Evolutionary conservation across 1,140 invertebrate species (phyloP).

Genomic region (Brachionus calyciflorus): DNA sequence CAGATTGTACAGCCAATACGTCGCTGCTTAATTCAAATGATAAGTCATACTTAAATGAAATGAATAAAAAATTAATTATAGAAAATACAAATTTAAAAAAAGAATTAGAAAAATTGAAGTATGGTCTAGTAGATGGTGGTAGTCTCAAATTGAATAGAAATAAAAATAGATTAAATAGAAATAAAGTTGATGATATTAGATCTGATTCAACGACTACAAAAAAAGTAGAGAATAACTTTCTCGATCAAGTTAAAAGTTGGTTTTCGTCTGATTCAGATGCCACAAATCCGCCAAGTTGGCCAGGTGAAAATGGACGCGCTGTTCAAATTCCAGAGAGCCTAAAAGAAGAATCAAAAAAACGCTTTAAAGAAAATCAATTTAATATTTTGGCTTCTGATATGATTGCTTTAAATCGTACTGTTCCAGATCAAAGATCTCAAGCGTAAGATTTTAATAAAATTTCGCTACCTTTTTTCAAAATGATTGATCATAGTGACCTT

Average conservation of each 20-base stretch:
- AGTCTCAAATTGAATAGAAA: background rate
- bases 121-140: background rate
- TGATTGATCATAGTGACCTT: too few species aligned
- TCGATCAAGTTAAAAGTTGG: conserved; percentile 31
- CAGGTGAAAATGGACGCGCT: conserved; percentile 28
- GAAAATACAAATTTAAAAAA: background rate
- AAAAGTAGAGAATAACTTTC: background rate
- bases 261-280: background rate
- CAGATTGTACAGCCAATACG: background rate
- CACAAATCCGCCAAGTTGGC: conserved; percentile 47
- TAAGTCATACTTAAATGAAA: background rate
- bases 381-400: conserved; percentile 94
- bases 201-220: background rate
- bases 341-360: conserved; percentile 26
- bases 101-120: background rate
- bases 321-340: conserved; percentile 22
- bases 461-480: too few species aligned
- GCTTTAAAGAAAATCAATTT: conserved; percentile 75
- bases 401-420: conserved; percentile 89
- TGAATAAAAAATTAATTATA: background rate
- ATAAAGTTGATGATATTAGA: background rate
- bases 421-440: conserved; percentile 87
- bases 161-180: background rate
- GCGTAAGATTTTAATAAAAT: conserved; percentile 67
- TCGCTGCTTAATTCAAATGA: background rate